Conservation (phyloP, 2,888 invertebrate species). For the Trachelus stipa region DNA sequence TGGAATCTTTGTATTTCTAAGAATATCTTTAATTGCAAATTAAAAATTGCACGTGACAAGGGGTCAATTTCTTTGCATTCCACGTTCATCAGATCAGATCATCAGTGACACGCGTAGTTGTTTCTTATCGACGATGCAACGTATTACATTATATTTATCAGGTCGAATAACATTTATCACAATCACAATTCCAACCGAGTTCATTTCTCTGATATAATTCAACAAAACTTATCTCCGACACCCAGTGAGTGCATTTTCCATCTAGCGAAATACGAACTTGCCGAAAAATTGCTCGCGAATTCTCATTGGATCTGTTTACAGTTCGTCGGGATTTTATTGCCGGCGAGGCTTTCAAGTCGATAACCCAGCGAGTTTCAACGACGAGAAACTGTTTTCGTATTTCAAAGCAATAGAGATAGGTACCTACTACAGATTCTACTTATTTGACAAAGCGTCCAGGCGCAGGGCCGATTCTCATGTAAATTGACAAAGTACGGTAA, state of each 20-base stretch:
- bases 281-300: background rate
- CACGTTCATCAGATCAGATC: background rate
- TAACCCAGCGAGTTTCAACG: background rate
- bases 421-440: background rate
- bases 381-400: background rate
- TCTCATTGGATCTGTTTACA: background rate
- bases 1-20: background rate
- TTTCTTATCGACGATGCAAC: too few species aligned
- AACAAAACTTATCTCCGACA: background rate
- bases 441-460: background rate
- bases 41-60: background rate
- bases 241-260: background rate
- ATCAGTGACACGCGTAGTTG: too few species aligned
- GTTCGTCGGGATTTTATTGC: background rate
- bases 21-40: background rate
- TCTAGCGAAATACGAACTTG: background rate
- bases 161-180: background rate
- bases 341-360: background rate
- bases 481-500: background rate
- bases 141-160: background rate
- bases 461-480: background rate
- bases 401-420: background rate
- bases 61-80: background rate
- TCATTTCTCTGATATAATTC: background rate
- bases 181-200: background rate